Evolutionary conservation across 2,888 invertebrate species (phyloP), one percentile per base, ranked within the genome.

Genomic region (Eilema sororculum): DNA sequence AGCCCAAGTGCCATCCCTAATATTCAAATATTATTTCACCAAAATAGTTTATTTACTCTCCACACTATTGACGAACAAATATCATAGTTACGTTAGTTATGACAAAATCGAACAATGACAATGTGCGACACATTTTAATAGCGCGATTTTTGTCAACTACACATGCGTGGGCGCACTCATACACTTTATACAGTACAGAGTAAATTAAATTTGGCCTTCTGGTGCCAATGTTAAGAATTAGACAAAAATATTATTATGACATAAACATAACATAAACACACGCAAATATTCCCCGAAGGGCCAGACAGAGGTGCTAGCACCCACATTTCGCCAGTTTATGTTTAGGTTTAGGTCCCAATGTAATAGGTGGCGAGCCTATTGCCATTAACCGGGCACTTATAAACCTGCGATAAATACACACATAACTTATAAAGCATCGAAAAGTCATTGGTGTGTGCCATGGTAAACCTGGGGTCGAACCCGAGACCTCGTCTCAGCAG

Each of bases 111-210:
- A 41, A 56, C 52, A 78, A 76, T 71, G 65, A 71, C 67, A 71
- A 71, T 74, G 37, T 69, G 63, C 69, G 52, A 78, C 75, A 73
- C 56, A 66, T 65, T 52, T 74, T 69, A 72, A 79, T 78, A 75
- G 75, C 66, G 74, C 25, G 70, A 81, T 46, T 72, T 76, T 67
- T 75, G 65, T 70, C 69, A 78, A 62, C 59, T 72, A 24, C 16
- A 41, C 58, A 59, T 41, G 66, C 25, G 66, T 66, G 66, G 66
- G 66, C 22, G 66, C 25, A 20, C 41, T 16, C 16, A 30, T 30
- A 60, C 56, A 67, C 25, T 22, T 33, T 8, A n/a, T 56, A 37
- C 28, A 37, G 5, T 57, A 62, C 67, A 16, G 16, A 57, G 30
- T 52, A 41, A 37, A 68, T 62, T 24, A n/a, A 25, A 22, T 57